Base-by-base conservation (phyloP, 2,888 invertebrate species). In the Dasysyrphus tricinctus region DNA sequence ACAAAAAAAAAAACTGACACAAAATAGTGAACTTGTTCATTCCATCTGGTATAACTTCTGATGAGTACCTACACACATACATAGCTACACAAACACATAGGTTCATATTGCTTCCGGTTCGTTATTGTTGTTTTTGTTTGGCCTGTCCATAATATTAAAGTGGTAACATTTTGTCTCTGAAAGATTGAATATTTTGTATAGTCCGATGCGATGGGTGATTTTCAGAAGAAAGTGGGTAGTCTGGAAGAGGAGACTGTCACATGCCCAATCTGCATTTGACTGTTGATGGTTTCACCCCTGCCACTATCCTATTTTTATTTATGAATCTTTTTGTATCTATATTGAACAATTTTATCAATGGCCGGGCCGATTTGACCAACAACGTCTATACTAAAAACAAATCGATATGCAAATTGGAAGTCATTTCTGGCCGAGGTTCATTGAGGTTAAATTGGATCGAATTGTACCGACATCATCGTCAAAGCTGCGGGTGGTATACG, bases 351-450 rank as follows among this genome's bases (percentile, higher is more conserved):
- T 77, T 76, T 77, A 70, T 77, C 61, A 77, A 73, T 5, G 54
- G 24, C 24, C 11, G 12, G 72, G 37, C 12, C 80, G 72, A 80
- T 83, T 80, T 75, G 75, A 76, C 24, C 42, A 24, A 76, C 42
- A 73, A 54, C 24, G 24, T 24, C 24, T 24, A 24, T 24, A 24
- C 77, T 59, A 47, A 49, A 82, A 73, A 61, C 73, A 42, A 61
- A 86, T 82, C 82, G 86, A 86, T 82, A 86, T 86, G 82, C 82
- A 86, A 86, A 86, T 86, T 82, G 59, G 78, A 42, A 78, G 51
- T 82, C 78, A 82, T 75, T 75, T 47, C 63, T 72, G 57, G 57
- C 65, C 65, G 56, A 65, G 11, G 82, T 75, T 75, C 82, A 75
- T 69, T 39, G 65, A 72, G 74, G 82, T 79, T 86, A 74, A 86